These are phyloP conservation scores for Petrocephalus schoutedeni DNA, from an alignment of 2,797 vertebrate species.

Conservation along the genomic window DNA sequence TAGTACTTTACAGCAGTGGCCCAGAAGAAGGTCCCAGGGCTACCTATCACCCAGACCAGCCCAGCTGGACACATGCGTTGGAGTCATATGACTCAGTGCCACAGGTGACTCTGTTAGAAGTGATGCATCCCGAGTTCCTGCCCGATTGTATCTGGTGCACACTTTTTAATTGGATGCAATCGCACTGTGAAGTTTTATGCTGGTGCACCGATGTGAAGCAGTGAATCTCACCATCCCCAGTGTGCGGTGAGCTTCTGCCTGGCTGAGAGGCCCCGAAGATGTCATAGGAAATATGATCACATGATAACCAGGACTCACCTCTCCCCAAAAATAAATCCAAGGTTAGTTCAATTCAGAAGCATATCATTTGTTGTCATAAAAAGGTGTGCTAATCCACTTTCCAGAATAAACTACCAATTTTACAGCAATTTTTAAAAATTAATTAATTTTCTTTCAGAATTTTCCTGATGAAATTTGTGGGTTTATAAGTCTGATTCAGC, in stretches of 20 bases:
- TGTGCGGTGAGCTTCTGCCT: not conserved
- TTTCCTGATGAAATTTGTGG: not conserved
- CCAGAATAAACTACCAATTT: not conserved
- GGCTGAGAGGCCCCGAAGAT: not conserved
- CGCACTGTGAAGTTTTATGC: not conserved
- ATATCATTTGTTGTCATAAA: not conserved
- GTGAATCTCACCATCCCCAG: not conserved
- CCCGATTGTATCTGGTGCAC: too few relatives aligned
- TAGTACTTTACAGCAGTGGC: not conserved
- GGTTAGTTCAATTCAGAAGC: not conserved
- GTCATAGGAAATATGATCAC: not conserved
- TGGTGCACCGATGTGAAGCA: too few relatives aligned
- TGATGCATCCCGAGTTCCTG: too few relatives aligned
- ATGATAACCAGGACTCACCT: not conserved
- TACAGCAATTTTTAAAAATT: not conserved
- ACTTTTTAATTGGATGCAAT: not conserved
- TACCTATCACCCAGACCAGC: not conserved
- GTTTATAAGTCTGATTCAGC: not conserved
- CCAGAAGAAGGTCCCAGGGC: not conserved
- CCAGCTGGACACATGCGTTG: not conserved
- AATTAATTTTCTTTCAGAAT: not conserved
- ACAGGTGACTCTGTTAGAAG: not conserved
- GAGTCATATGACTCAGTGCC: not conserved
- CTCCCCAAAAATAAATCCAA: not conserved
- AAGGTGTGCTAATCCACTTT: not conserved